Conservation (phyloP, 2,797 vertebrate species). For the Oryzias dopingdopingensis region DNA sequence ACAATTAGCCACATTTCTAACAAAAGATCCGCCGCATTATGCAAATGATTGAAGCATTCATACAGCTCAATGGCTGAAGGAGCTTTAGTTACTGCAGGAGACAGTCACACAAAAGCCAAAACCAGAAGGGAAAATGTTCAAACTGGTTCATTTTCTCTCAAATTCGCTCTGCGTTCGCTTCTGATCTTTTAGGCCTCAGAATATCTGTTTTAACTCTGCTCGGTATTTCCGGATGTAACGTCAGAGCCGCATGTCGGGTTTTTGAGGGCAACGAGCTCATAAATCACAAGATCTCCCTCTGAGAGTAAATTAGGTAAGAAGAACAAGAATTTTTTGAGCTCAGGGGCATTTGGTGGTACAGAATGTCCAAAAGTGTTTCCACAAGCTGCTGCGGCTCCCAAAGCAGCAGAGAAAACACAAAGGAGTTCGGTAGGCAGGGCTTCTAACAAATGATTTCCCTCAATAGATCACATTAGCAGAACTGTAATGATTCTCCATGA, state of each 20-base stretch:
- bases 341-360: slow-evolving; percentile 35
- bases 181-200: slow-evolving; percentile 1
- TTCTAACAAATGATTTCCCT: slow-evolving; percentile 35
- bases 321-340: slow-evolving; percentile 13
- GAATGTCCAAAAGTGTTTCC: slow-evolving; percentile 32
- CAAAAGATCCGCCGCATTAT: slow-evolving; percentile 47
- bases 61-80: slow-evolving; percentile 42
- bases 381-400: slow-evolving; percentile 54
- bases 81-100: slow-evolving; percentile 51
- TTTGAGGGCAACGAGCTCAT: slow-evolving; percentile 13
- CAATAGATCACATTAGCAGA: slow-evolving; percentile 43
- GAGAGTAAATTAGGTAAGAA: slow-evolving; percentile 34
- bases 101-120: slow-evolving; percentile 45
- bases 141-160: slow-evolving; percentile 31
- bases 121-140: slow-evolving; percentile 40
- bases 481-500: slow-evolving; percentile 32
- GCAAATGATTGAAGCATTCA: slow-evolving; percentile 49
- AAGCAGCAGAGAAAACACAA: slow-evolving; percentile 34
- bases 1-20: slow-evolving; percentile 45
- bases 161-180: slow-evolving; percentile 12
- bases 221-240: slow-evolving; percentile 23
- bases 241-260: slow-evolving; percentile 24
- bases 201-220: slow-evolving; percentile 5
- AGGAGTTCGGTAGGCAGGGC: slow-evolving; percentile 10
- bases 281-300: slow-evolving; percentile 14